Percentiles rank a stretch among this genome's conserved stretches.
phyloP scores from a whole-genome alignment of 2,888 invertebrate genomes.

The Polyommatus icarus region DNA sequence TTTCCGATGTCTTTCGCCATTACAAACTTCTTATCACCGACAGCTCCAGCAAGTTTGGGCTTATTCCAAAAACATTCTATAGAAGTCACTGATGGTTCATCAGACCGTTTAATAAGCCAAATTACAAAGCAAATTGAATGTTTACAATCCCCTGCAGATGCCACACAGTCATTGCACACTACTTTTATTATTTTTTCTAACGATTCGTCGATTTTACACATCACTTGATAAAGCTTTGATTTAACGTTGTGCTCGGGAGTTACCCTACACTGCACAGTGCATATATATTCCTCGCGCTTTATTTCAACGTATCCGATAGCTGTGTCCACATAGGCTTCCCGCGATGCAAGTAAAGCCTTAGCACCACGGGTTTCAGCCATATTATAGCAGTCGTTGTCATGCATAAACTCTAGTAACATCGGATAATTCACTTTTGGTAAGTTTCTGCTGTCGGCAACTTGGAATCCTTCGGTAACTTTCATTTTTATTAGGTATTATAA shows the following conservation, averaged over 20 bases:
- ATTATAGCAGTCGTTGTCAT: too few relatives aligned
- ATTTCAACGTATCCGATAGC: too few relatives aligned
- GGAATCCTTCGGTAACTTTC: too few relatives aligned
- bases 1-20: slow-evolving; percentile 1
- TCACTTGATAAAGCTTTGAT: background rate
- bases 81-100: background rate
- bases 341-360: too few relatives aligned
- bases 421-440: too few relatives aligned
- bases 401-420: too few relatives aligned
- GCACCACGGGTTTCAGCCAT: too few relatives aligned
- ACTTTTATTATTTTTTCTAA: background rate
- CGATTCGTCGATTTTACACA: background rate
- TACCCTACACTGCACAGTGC: background rate
- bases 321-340: too few relatives aligned
- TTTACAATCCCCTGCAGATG: background rate
- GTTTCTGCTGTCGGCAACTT: too few relatives aligned
- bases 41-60: background rate
- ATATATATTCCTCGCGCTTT: too few relatives aligned
- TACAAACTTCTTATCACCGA: background rate
- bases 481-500: too few relatives aligned
- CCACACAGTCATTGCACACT: background rate
- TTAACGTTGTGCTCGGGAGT: slow-evolving; percentile 3
- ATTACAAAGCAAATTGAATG: background rate
- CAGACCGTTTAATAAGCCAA: background rate
- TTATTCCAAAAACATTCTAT: background rate